These are phyloP conservation scores for Drosophila paramelanica DNA, from an alignment of 2,888 invertebrate species.

Conservation along the genomic window DNA sequence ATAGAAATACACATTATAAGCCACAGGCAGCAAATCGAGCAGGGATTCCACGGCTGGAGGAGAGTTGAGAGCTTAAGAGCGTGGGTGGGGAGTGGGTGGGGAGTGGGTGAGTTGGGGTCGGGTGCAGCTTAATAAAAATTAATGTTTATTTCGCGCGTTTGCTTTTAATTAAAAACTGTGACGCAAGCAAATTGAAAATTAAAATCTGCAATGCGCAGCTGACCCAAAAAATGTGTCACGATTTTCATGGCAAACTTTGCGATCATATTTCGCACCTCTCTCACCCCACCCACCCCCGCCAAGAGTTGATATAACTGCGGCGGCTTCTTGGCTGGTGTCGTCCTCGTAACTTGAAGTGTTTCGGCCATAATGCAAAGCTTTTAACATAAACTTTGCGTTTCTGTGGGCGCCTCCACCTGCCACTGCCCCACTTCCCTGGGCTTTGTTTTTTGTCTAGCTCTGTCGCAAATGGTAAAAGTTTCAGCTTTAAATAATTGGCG, in stretches of 20 bases:
- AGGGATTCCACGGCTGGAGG: not conserved
- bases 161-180: conserved; percentile 76
- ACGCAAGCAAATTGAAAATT: conserved; percentile 68
- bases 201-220: conserved; percentile 43
- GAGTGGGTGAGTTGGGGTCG: not conserved
- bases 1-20: conserved; percentile 70
- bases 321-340: conserved; percentile 20
- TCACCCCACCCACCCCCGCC: not conserved
- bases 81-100: not conserved
- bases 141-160: conserved; percentile 68
- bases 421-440: not conserved
- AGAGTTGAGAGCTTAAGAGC: not conserved
- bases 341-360: conserved; percentile 58
- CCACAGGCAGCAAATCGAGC: conserved; percentile 43
- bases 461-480: conserved; percentile 71
- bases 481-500: conserved; percentile 74
- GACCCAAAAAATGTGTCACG: conserved; percentile 59
- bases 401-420: conserved; percentile 19
- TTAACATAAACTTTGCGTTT: conserved; percentile 64
- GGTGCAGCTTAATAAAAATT: conserved; percentile 63
- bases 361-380: conserved; percentile 70
- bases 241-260: conserved; percentile 29
- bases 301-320: not conserved
- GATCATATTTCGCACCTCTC: conserved; percentile 27
- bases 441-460: conserved; percentile 45